A percentile compares a stretch with the other conserved stretches of the same genome.
These are phyloP conservation scores for Thomomys bottae DNA, from an alignment of 2,113 vertebrate genomes.

Conservation along the genomic window DNA sequence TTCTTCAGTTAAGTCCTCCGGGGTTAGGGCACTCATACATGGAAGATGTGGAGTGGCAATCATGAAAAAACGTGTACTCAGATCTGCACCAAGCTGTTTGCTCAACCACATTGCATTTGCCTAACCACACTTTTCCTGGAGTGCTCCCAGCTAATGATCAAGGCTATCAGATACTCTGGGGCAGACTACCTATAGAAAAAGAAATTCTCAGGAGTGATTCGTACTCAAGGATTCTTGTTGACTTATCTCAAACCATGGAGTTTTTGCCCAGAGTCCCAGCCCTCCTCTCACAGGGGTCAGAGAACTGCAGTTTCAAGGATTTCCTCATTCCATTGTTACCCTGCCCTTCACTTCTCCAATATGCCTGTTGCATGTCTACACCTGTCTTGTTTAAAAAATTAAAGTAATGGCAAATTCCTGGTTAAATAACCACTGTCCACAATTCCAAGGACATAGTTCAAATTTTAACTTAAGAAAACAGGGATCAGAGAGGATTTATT, in stretches of 20 bases:
- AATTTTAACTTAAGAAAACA: slow-evolving; percentile 12
- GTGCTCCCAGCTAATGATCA: not conserved
- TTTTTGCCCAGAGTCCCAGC: not conserved
- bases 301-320: not conserved
- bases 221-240: not conserved
- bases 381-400: not conserved
- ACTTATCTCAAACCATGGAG: not conserved
- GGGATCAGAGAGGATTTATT: not conserved
- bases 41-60: not conserved
- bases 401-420: not conserved
- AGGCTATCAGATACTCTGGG: too few relatives aligned
- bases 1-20: not conserved
- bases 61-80: not conserved
- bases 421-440: not conserved
- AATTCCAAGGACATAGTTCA: not conserved
- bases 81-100: not conserved
- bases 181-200: not conserved
- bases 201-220: not conserved
- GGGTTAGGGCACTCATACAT: not conserved
- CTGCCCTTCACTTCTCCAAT: not conserved
- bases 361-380: accelerated
- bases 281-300: not conserved
- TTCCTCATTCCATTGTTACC: not conserved
- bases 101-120: not conserved
- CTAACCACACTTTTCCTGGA: not conserved